phyloP scores from a whole-genome alignment of 2,113 vertebrate species.

The Prinia subflava region DNA sequence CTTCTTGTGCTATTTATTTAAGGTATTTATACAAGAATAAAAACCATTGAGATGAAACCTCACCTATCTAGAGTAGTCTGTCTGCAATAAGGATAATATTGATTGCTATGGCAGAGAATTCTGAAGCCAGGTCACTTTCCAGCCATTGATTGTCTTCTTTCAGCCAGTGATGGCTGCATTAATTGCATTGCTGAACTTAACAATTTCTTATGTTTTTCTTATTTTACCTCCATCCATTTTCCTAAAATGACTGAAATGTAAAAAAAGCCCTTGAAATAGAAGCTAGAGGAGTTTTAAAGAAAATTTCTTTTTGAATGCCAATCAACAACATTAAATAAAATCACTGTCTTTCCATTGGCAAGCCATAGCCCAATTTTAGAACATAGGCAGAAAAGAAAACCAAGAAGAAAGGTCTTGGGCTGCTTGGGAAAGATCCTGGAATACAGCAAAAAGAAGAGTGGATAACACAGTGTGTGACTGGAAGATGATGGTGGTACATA shows the following conservation, averaged over 20 bases:
- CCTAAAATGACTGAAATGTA: neutral
- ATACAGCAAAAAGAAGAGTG: too few species aligned
- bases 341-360: neutral
- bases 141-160: slow-evolving; percentile 64
- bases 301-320: neutral
- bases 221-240: slow-evolving; percentile 24
- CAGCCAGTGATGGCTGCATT: slow-evolving; percentile 54
- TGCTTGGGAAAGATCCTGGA: neutral
- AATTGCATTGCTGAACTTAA: slow-evolving; percentile 57
- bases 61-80: neutral
- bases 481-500: neutral
- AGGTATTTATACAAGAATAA: slow-evolving; percentile 57
- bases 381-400: neutral
- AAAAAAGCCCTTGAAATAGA: neutral
- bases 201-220: slow-evolving; percentile 10
- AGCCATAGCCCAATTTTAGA: neutral
- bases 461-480: too few species aligned
- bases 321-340: neutral
- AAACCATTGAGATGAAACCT: slow-evolving; percentile 49
- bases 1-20: slow-evolving; percentile 39
- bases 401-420: neutral
- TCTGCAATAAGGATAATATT: slow-evolving; percentile 48
- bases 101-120: slow-evolving; percentile 59
- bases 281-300: neutral
- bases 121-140: slow-evolving; percentile 72